These are phyloP conservation scores for Lepetodrilus schrolli DNA, from an alignment of 2,888 invertebrate species.

Conservation along the genomic window DNA sequence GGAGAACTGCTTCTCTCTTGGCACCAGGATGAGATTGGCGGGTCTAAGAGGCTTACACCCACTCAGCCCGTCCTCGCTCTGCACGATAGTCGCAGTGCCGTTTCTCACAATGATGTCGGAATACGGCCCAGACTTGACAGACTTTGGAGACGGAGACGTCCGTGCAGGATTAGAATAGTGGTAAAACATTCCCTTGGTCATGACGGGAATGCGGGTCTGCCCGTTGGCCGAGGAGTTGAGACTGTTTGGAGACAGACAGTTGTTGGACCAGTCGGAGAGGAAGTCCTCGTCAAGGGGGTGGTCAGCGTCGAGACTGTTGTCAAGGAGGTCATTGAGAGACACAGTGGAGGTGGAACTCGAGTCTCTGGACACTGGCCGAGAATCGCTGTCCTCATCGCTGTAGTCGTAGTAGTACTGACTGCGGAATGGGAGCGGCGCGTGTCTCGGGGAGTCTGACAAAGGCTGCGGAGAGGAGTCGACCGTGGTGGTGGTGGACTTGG, in stretches of 20 bases:
- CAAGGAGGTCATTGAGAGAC: slow-evolving; percentile 70
- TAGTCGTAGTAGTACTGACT: slow-evolving; percentile 66
- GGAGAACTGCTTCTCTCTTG: slow-evolving; percentile 58
- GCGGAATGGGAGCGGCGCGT: slow-evolving; percentile 31
- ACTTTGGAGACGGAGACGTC: background rate
- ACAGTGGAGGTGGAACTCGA: slow-evolving; percentile 66
- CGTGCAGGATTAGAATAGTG: background rate
- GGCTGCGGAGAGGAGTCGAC: background rate
- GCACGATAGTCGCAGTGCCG: background rate
- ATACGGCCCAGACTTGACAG: slow-evolving; percentile 10
- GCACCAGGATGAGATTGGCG: slow-evolving; percentile 54
- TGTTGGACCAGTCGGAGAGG: slow-evolving; percentile 54
- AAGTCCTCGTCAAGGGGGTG: slow-evolving; percentile 60
- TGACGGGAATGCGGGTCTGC: background rate
- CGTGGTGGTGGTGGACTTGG: slow-evolving; percentile 4
- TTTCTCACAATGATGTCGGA: slow-evolving; percentile 20
- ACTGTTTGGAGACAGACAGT: slow-evolving; percentile 38
- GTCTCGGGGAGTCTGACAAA: slow-evolving; percentile 31
- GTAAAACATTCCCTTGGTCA: slow-evolving; percentile 27
- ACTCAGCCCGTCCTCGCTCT: background rate
- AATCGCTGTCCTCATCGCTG: slow-evolving; percentile 68
- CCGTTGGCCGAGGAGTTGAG: background rate
- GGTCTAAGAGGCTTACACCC: slow-evolving; percentile 34
- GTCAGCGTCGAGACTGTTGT: slow-evolving; percentile 58
- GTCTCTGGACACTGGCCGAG: slow-evolving; percentile 57